Base-by-base conservation (phyloP, 2,113 vertebrate species). In the Antennarius striatus region DNA sequence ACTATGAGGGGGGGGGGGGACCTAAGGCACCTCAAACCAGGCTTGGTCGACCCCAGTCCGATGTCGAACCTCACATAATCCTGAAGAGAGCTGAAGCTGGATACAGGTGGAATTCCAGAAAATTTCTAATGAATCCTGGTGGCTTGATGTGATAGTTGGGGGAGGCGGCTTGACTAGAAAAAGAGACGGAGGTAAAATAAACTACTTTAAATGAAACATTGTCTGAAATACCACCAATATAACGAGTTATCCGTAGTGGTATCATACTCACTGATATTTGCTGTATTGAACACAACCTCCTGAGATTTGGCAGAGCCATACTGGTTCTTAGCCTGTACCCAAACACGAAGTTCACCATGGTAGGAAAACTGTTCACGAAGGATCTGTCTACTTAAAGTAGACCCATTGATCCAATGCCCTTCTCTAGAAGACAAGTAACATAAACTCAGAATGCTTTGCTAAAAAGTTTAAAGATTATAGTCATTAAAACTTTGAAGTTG, bases 1-100 rank as follows among this genome's bases (percentile, higher is more conserved):
- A 48, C 30, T 10, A n/a, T 32, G 56, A 3, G 10, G 2, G 45
- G 1, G 32, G 32, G 11, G 42, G 15, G 12, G 22, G 74, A 61
- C 0, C 10, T 53, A 67, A 68, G 1, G 17, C 50, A 94, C 92
- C 91, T 87, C 12, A 10, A 36, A 10, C 91, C 91, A 92, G 13
- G 3, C 2, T 42, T 28, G 9, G 2, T 87, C 58, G 4, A 15
- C 56, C 32, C 72, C 36, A 0, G 17, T 32, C 6, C 77, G 71
- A 80, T 90, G 68, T 57, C 73, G 86, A 14, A 92, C 69, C 0
- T 83, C 22, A 77, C 92, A 94, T 0, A 0, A 0, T 36, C 30
- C 43, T 6, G 63, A 0, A 62, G 15, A 57, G 4, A 4, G 3
- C 0, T 30, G 2, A 0, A 28, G 6, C 11, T 58, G 4, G 0